Percentiles rank a stretch among this genome's conserved stretches.
Conservation (phyloP, 1,140 invertebrate genomes). For the Eciton burchellii region DNA sequence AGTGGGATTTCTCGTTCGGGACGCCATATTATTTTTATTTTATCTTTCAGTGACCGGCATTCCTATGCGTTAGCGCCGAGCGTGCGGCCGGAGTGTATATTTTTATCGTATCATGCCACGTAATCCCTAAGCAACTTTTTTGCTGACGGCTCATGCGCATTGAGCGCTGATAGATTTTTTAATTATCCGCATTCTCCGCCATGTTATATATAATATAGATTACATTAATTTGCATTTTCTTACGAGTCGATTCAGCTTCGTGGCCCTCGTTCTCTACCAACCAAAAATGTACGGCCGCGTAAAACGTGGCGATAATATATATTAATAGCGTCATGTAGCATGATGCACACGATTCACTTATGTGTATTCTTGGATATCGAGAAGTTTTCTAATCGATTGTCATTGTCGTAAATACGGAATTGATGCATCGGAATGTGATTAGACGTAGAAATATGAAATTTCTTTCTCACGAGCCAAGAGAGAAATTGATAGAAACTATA, state of each 20-base stretch:
- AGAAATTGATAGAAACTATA: too few relatives aligned
- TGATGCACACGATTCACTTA: neutral
- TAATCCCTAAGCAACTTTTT: slow-evolving; percentile 68
- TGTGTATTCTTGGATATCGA: neutral
- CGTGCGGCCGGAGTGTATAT: slow-evolving; percentile 60
- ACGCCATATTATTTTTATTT: neutral
- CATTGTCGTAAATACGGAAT: neutral
- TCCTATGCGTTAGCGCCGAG: neutral
- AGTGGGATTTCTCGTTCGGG: neutral
- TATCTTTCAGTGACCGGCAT: neutral
- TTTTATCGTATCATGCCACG: slow-evolving; percentile 70
- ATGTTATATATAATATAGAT: slow-evolving; percentile 31
- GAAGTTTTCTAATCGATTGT: neutral
- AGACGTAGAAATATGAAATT: too few relatives aligned
- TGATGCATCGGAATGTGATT: too few relatives aligned
- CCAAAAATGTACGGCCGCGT: neutral
- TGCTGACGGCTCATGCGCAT: slow-evolving; percentile 63
- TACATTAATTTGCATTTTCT: slow-evolving; percentile 39
- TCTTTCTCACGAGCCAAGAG: too few relatives aligned
- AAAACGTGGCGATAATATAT: neutral
- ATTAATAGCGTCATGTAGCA: neutral
- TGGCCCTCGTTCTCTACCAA: neutral
- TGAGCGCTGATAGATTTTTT: slow-evolving; percentile 30
- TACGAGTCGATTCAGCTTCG: slow-evolving; percentile 15
- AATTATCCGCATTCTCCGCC: slow-evolving; percentile 11